Evolutionary conservation across 92 coral and sea anemone species (phyloP).

Genomic region (Siderastrea siderea): DNA sequence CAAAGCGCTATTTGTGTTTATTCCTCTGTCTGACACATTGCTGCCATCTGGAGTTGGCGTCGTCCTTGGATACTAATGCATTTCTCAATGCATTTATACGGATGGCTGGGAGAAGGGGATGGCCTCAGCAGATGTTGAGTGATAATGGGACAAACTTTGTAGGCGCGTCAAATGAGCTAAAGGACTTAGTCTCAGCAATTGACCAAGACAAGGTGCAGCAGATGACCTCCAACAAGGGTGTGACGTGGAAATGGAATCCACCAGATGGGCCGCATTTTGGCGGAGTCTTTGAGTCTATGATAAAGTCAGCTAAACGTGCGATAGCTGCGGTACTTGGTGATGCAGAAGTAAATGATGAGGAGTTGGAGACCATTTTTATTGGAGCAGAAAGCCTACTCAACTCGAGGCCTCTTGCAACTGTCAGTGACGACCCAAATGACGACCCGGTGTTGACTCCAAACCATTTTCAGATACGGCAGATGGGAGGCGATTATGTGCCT

Average conservation of each 20-base stretch:
- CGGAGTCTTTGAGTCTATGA: slow-evolving; percentile 72
- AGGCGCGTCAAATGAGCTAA: too few species aligned
- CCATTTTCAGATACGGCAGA: slow-evolving; percentile 70
- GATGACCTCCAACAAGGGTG: slow-evolving; percentile 13
- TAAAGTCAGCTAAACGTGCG: slow-evolving; percentile 74
- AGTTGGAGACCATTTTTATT: slow-evolving; percentile 47
- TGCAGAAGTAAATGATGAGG: slow-evolving; percentile 74
- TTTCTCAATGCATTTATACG: slow-evolving; percentile 57
- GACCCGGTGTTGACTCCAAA: slow-evolving; percentile 69
- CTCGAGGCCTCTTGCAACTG: slow-evolving; percentile 58
- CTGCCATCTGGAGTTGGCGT: slow-evolving; percentile 65
- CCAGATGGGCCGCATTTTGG: slow-evolving; percentile 80
- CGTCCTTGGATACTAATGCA: slow-evolving; percentile 58
- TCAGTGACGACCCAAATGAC: slow-evolving; percentile 68
- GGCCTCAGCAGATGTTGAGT: slow-evolving; percentile 60
- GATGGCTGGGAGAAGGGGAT: slow-evolving; percentile 57
- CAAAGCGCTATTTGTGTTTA: slow-evolving; percentile 67
- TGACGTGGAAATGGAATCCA: slow-evolving; percentile 73
- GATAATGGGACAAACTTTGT: slow-evolving; percentile 53
- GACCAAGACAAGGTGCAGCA: slow-evolving; percentile 16
- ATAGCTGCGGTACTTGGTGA: slow-evolving; percentile 62
- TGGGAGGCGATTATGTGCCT: slow-evolving; percentile 43
- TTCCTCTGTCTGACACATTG: slow-evolving; percentile 64
- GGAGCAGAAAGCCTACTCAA: slow-evolving; percentile 66
- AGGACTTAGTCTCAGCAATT: too few species aligned